Conservation (phyloP, 2,797 vertebrate species). For the Gymnothorax reevesii region DNA sequence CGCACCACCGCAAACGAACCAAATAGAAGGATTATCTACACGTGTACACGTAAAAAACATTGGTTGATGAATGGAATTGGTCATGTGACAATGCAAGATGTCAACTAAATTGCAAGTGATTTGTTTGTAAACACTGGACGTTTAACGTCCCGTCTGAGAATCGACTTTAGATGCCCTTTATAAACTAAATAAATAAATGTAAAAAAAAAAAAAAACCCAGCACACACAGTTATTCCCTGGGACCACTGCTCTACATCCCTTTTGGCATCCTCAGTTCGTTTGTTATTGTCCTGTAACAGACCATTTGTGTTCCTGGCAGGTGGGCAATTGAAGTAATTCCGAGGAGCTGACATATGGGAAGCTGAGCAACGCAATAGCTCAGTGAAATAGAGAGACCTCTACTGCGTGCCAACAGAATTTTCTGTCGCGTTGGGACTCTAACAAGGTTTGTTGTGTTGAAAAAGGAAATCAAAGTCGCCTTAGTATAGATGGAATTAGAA, state of each 20-base stretch:
- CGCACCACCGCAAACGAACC: too few species aligned
- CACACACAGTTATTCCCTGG: too few species aligned
- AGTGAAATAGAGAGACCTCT: constrained; percentile 28
- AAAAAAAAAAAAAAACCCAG: too few species aligned
- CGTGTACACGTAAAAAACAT: too few species aligned
- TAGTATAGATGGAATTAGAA: neutral
- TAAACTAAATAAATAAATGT: too few species aligned
- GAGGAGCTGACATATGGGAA: constrained; percentile 40
- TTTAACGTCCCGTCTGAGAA: too few species aligned
- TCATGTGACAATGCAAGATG: too few species aligned
- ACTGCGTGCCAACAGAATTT: neutral
- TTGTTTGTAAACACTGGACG: too few species aligned
- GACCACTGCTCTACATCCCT: constrained; percentile 23
- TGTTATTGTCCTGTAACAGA: constrained; percentile 27
- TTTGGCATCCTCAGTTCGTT: constrained; percentile 17
- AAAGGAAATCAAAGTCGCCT: neutral
- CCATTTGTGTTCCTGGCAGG: constrained; percentile 11
- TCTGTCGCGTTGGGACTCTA: neutral
- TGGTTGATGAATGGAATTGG: too few species aligned
- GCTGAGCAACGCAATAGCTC: constrained; percentile 22
- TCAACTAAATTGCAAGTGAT: too few species aligned
- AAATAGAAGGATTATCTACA: too few species aligned
- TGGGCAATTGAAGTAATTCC: constrained; percentile 26
- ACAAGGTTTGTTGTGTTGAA: neutral
- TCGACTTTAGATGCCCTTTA: too few species aligned